Conservation (phyloP, 53 echinoderm and acorn worm genomes). For the Temnopleurus reevesii region DNA sequence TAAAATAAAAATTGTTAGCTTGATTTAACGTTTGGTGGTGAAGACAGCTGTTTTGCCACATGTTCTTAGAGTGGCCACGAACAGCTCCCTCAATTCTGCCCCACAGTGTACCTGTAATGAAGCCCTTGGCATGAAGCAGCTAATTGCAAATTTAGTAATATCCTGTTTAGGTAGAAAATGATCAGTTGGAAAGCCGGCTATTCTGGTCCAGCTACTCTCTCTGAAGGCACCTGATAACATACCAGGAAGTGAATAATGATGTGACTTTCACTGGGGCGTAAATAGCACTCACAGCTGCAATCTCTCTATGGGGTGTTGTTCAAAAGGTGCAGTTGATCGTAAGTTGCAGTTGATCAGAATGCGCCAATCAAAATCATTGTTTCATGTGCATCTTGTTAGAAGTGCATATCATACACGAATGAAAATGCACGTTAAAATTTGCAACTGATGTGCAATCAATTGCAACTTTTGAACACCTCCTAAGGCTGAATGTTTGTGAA, state of each 20-base stretch:
- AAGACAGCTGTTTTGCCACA: background rate
- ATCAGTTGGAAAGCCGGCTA: background rate
- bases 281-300: background rate
- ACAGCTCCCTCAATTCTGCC: background rate
- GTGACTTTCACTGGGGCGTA: background rate
- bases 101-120: background rate
- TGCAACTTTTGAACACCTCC: too few species aligned
- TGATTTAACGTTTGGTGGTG: too few species aligned
- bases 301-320: constrained; percentile 59
- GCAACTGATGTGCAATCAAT: too few species aligned
- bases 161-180: constrained; percentile 6
- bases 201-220: constrained; percentile 1
- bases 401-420: too few species aligned
- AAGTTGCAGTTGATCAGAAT: too few species aligned
- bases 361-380: too few species aligned
- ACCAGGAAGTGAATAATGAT: constrained; percentile 38
- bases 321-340: constrained; percentile 73
- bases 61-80: constrained; percentile 4
- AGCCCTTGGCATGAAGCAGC: background rate
- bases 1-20: too few species aligned
- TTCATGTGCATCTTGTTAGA: too few species aligned
- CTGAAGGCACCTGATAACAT: constrained; percentile 20
- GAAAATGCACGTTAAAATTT: too few species aligned
- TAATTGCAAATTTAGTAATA: constrained; percentile 29
- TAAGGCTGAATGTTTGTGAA: too few species aligned